Evolutionary conservation across 92 coral and sea anemone species (phyloP).

Genomic region (Siderastrea siderea): DNA sequence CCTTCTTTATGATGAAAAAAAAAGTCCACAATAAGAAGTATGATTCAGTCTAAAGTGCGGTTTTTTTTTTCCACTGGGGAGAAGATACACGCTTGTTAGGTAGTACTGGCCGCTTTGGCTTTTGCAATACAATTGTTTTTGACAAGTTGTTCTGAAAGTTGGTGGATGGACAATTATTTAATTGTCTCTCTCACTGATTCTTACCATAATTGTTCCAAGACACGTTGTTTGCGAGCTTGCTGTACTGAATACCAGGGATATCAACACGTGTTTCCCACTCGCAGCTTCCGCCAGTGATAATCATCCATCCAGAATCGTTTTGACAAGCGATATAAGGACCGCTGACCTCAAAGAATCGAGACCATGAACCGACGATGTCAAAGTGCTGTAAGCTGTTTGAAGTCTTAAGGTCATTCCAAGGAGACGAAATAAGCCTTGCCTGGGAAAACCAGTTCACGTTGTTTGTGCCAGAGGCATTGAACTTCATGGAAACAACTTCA

Average conservation of each 20-base stretch:
- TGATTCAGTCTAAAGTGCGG: too few species aligned
- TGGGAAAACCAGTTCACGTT: slow-evolving; percentile 40
- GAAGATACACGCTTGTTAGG: too few species aligned
- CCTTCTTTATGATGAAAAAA: too few species aligned
- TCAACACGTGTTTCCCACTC: slow-evolving; percentile 3
- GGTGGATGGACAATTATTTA: not conserved
- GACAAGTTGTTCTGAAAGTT: not conserved
- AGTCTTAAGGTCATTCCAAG: slow-evolving; percentile 41
- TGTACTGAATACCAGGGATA: not conserved
- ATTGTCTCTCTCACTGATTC: not conserved
- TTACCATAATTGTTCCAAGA: not conserved
- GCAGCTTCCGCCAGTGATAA: not conserved
- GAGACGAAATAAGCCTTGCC: slow-evolving; percentile 6
- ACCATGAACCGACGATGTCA: not conserved
- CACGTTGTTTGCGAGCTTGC: not conserved
- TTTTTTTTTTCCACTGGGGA: too few species aligned
- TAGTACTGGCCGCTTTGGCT: not conserved
- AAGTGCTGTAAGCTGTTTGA: not conserved
- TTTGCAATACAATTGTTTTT: not conserved
- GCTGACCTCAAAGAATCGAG: slow-evolving; percentile 21
- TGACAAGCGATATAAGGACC: not conserved
- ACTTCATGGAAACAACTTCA: slow-evolving; percentile 19
- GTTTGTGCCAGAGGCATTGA: slow-evolving; percentile 13
- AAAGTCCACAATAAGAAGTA: too few species aligned
- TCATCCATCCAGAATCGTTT: slow-evolving; percentile 18